Evolutionary conservation across 2,113 vertebrate genomes (phyloP).

Genomic region (Oplegnathus fasciatus): DNA sequence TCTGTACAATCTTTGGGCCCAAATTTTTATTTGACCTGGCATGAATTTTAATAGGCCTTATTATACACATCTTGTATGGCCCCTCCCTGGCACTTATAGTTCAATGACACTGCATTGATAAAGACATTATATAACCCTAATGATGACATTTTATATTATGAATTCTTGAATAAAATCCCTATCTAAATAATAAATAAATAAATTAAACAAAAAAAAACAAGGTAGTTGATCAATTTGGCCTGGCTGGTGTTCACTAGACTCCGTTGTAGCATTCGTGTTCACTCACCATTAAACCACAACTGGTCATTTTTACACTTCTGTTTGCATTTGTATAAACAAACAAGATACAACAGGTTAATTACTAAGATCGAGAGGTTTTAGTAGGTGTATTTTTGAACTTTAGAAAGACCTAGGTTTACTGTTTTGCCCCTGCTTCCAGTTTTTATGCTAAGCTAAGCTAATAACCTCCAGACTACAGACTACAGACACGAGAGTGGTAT

Average conservation of each 20-base stretch:
- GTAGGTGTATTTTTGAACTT: neutral
- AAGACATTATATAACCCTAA: neutral
- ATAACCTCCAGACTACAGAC: neutral
- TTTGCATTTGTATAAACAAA: neutral
- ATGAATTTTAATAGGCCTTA: neutral
- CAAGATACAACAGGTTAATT: neutral
- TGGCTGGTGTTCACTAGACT: neutral
- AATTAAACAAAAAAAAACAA: neutral
- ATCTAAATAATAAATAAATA: neutral
- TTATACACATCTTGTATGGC: slow-evolving; percentile 3
- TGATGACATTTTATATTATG: neutral
- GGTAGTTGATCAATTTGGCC: neutral
- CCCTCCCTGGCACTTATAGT: neutral
- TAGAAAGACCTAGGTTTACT: neutral
- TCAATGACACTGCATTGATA: neutral
- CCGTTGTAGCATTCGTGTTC: no score
- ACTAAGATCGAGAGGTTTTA: neutral
- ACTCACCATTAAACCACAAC: neutral
- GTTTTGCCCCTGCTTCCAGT: neutral
- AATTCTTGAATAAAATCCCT: neutral
- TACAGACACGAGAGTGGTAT: no score
- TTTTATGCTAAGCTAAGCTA: neutral
- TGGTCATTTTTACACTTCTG: neutral
- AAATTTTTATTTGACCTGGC: neutral
- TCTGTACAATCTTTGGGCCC: neutral